Conservation (phyloP, 2,888 invertebrate genomes). For the Hartigia nigra region DNA sequence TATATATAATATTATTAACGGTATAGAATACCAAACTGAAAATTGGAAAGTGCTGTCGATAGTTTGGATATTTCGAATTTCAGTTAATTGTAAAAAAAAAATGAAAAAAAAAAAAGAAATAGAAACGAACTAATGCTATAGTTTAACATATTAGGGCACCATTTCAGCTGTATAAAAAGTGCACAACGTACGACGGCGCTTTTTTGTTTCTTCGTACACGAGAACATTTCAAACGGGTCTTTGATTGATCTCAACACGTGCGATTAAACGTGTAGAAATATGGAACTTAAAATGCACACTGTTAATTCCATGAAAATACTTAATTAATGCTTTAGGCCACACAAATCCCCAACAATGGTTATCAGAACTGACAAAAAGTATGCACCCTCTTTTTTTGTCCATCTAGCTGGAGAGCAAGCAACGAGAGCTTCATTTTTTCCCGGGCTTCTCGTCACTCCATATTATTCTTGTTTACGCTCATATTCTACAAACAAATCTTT, state of each 20-base stretch:
- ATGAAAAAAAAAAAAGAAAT: neutral
- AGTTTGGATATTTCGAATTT: conserved; percentile 26
- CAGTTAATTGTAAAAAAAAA: conserved; percentile 25
- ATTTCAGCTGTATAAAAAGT: conserved; percentile 36
- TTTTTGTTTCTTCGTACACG: conserved; percentile 16
- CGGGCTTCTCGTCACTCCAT: neutral
- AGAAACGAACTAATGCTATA: conserved; percentile 38
- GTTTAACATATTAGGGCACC: conserved; percentile 44
- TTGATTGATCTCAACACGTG: neutral
- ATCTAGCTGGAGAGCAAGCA: conserved; percentile 8
- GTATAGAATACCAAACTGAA: conserved; percentile 20
- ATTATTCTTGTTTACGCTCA: neutral
- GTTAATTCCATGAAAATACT: conserved; percentile 33
- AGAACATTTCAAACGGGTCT: conserved; percentile 11
- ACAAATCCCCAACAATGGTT: conserved; percentile 30
- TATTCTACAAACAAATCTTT: neutral
- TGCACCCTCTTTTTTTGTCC: conserved; percentile 10
- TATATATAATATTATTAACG: conserved; percentile 11
- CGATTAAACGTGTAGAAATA: conserved; percentile 23
- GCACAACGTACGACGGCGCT: conserved; percentile 31
- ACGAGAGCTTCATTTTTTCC: neutral
- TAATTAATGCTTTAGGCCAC: conserved; percentile 43
- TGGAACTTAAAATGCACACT: conserved; percentile 29
- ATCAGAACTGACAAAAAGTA: neutral
- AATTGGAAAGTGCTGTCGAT: conserved; percentile 20